Percentiles rank a stretch among this genome's conserved stretches.
These are phyloP conservation scores for Caranx melampygus DNA, from an alignment of 2,113 vertebrate species.

Conservation along the genomic window DNA sequence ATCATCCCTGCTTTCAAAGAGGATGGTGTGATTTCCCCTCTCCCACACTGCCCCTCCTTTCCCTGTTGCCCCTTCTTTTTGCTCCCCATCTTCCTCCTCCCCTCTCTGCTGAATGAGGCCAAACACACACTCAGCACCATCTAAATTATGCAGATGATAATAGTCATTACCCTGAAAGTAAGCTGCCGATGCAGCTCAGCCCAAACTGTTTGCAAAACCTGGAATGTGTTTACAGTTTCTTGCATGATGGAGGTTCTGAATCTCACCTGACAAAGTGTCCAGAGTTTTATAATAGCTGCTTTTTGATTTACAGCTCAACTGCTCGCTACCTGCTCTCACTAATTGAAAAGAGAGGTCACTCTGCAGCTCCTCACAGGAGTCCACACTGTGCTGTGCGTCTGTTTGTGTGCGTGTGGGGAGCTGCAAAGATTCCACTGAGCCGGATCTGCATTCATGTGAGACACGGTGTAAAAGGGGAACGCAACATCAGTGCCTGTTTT, in stretches of 20 bases:
- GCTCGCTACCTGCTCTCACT: not conserved
- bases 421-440: not conserved
- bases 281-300: too few species aligned
- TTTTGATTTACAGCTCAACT: not conserved
- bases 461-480: not conserved
- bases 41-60: too few species aligned
- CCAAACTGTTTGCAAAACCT: too few species aligned
- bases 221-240: not conserved
- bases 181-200: not conserved
- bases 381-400: not conserved
- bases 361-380: not conserved
- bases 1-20: too few species aligned
- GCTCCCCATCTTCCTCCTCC: not conserved
- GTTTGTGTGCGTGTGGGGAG: not conserved
- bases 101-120: not conserved
- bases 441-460: not conserved
- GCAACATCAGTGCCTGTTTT: not conserved
- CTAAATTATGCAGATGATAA: conserved; percentile 2
- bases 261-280: not conserved
- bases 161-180: not conserved
- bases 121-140: not conserved
- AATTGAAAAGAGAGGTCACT: not conserved
- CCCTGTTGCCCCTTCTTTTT: too few species aligned
- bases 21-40: too few species aligned
- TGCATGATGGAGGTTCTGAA: not conserved